phyloP scores from a whole-genome alignment of 2,888 invertebrate genomes.

The Acrobasis repandana region DNA sequence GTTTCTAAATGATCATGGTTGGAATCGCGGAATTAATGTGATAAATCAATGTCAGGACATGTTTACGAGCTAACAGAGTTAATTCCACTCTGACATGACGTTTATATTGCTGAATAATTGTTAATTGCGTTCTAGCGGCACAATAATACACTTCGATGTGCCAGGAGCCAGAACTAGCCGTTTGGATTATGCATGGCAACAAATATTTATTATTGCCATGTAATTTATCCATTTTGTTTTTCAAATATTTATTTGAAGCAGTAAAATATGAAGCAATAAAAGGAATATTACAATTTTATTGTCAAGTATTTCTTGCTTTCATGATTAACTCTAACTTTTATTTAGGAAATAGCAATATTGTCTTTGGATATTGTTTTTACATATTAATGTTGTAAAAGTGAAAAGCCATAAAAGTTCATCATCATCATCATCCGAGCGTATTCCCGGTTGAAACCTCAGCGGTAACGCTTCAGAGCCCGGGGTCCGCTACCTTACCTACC shows the following conservation, averaged over 20 bases:
- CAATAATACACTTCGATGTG: conserved; percentile 26
- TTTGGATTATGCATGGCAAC: neutral
- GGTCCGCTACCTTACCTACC: no score
- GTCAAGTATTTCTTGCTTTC: no score
- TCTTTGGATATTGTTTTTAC: neutral
- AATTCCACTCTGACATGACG: conserved; percentile 79
- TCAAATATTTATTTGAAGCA: no score
- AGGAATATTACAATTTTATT: no score
- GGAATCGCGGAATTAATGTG: conserved; percentile 71
- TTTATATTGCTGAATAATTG: conserved; percentile 80
- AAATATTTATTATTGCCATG: neutral
- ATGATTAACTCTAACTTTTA: neutral
- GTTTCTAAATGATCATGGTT: conserved; percentile 66
- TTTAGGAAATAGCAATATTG: neutral
- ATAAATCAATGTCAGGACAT: conserved; percentile 79
- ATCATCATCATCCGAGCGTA: no score
- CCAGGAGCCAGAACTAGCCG: neutral
- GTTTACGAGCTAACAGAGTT: conserved; percentile 82
- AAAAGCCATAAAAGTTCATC: no score
- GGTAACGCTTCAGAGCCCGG: no score
- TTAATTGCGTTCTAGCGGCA: conserved; percentile 59
- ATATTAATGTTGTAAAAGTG: no score
- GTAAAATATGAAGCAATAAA: no score
- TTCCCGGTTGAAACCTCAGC: no score
- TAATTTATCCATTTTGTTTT: no score